A percentile compares a stretch with the other conserved stretches of the same genome.
phyloP scores from a whole-genome alignment of 1,140 invertebrate species.

The Diploscapter pachys region DNA sequence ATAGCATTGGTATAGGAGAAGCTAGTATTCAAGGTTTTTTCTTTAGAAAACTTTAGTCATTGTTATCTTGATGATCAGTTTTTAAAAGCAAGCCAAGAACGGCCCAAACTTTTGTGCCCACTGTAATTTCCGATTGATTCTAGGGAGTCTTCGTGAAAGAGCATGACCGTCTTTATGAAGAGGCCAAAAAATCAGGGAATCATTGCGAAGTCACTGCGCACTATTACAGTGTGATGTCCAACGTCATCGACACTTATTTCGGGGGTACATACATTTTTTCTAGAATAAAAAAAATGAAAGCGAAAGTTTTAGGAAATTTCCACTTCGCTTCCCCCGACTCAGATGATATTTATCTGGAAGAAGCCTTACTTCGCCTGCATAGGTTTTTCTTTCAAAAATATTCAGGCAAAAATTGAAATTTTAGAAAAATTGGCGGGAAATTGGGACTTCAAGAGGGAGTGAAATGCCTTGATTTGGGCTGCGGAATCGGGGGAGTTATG shows the following conservation, averaged over 20 bases:
- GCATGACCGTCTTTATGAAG: slow-evolving; percentile 46
- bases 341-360: slow-evolving; percentile 22
- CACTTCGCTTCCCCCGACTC: slow-evolving; percentile 54
- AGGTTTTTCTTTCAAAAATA: not conserved
- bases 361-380: slow-evolving; percentile 14
- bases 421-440: slow-evolving; percentile 44
- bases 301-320: slow-evolving; percentile 41
- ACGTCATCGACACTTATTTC: slow-evolving; percentile 57
- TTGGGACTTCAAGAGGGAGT: slow-evolving; percentile 39
- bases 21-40: not conserved
- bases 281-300: not conserved
- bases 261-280: slow-evolving; percentile 32
- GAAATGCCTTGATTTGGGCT: slow-evolving; percentile 54
- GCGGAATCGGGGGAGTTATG: slow-evolving; percentile 56
- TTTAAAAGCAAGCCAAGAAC: not conserved
- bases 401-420: not conserved
- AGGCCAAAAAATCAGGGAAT: slow-evolving; percentile 41
- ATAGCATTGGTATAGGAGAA: not conserved
- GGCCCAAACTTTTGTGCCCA: too few species aligned
- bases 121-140: too few species aligned
- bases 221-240: slow-evolving; percentile 58
- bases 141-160: slow-evolving; percentile 47
- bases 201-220: slow-evolving; percentile 53
- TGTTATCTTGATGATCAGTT: slow-evolving; percentile 17
- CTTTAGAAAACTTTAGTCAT: not conserved